Percentiles rank a stretch among this genome's conserved stretches.
Conservation (phyloP, 2,113 vertebrate species). For the Planiliza haematocheilus region DNA sequence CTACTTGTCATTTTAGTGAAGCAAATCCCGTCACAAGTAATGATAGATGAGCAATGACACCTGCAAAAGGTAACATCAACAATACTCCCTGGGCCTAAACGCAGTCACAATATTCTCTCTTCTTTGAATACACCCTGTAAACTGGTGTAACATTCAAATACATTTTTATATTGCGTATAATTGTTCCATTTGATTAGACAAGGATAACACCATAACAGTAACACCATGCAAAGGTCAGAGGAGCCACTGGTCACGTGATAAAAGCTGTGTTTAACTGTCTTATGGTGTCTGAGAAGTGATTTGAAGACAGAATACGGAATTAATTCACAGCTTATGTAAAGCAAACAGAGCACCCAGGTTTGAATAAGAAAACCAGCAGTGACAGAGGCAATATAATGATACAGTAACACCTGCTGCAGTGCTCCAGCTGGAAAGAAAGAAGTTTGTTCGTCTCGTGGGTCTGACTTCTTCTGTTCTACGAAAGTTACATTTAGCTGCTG, state of each 20-base stretch:
- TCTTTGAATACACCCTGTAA: not conserved
- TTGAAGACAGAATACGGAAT: not conserved
- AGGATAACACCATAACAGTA: constrained; percentile 44
- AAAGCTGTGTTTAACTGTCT: constrained; percentile 41
- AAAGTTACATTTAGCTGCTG: no score
- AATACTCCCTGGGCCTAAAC: not conserved
- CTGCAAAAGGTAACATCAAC: not conserved
- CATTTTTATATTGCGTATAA: no score
- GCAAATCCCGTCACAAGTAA: constrained; percentile 67
- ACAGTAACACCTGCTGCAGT: not conserved
- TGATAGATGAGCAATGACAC: constrained; percentile 44
- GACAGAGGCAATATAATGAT: not conserved
- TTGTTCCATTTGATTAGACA: not conserved
- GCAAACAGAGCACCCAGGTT: not conserved
- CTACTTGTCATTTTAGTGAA: constrained; percentile 80
- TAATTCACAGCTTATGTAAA: not conserved
- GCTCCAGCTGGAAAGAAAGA: no score
- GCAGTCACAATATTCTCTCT: not conserved
- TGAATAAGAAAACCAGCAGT: not conserved
- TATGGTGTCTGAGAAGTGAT: constrained; percentile 27
- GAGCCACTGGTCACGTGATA: not conserved
- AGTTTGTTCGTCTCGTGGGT: not conserved
- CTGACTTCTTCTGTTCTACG: not conserved
- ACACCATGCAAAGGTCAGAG: not conserved
- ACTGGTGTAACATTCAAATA: no score